These are phyloP conservation scores for Coenonympha glycerion DNA, from an alignment of 2,888 invertebrate genomes.

Conservation along the genomic window DNA sequence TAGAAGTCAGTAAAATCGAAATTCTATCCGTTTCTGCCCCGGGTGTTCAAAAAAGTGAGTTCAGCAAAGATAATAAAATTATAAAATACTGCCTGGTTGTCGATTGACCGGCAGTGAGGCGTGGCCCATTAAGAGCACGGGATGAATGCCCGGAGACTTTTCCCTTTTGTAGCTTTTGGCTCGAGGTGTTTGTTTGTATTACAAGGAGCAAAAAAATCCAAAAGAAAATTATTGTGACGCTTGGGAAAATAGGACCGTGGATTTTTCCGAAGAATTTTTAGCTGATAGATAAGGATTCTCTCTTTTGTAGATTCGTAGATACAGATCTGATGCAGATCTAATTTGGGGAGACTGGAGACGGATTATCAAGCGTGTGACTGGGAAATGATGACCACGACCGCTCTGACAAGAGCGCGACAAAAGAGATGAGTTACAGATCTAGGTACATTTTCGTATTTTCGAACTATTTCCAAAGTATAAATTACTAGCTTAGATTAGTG, in stretches of 20 bases:
- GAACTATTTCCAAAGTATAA: too few species aligned
- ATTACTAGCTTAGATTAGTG: too few species aligned
- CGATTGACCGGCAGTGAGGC: conserved; percentile 26
- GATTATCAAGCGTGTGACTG: too few species aligned
- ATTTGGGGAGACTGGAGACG: too few species aligned
- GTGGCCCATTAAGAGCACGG: conserved; percentile 24
- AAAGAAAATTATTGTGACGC: conserved; percentile 11
- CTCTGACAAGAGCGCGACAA: too few species aligned
- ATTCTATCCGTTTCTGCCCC: neutral
- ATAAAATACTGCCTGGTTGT: conserved; percentile 20
- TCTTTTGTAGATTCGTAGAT: too few species aligned
- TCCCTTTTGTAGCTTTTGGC: conserved; percentile 24
- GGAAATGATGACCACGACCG: too few species aligned
- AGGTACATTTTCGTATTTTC: too few species aligned
- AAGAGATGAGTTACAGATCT: too few species aligned
- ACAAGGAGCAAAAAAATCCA: conserved; percentile 10
- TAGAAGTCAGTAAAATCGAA: neutral
- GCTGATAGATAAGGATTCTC: neutral
- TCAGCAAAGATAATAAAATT: conserved; percentile 21
- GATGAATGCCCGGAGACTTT: conserved; percentile 20
- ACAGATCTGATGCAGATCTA: too few species aligned
- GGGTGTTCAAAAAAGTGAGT: neutral
- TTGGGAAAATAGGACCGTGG: neutral
- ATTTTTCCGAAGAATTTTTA: neutral
- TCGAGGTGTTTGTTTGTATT: conserved; percentile 21